A percentile compares a stretch with the other conserved stretches of the same genome.
phyloP scores from a whole-genome alignment of 2,113 vertebrate genomes.

The Hemiprocne comata region DNA sequence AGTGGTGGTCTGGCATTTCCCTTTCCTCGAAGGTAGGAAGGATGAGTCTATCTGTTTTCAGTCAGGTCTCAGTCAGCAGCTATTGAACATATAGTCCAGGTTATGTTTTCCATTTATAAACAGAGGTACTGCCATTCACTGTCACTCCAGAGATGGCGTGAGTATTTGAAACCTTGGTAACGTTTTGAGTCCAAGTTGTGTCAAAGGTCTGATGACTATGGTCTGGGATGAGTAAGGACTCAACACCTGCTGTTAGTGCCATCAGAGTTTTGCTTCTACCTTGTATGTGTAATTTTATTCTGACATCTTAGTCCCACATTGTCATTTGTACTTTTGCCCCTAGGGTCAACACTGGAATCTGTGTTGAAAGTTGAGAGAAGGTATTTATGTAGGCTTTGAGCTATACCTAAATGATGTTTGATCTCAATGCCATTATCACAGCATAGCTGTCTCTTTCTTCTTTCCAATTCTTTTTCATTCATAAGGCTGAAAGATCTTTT shows the following conservation, averaged over 20 bases:
- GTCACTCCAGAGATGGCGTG: neutral
- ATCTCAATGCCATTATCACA: conserved; percentile 18
- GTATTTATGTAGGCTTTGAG: conserved; percentile 52
- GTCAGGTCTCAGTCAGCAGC: neutral
- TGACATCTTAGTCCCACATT: neutral
- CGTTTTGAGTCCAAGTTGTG: neutral
- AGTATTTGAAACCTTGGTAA: neutral
- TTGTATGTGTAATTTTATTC: neutral
- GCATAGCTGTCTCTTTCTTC: conserved; percentile 9
- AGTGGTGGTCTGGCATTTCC: neutral
- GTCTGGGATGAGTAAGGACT: neutral
- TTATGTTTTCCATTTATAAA: neutral
- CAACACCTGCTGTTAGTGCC: neutral
- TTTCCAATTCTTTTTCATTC: conserved; percentile 44
- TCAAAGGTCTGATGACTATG: neutral
- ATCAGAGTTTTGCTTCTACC: neutral
- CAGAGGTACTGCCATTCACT: neutral
- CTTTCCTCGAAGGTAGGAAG: neutral
- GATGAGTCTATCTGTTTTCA: neutral
- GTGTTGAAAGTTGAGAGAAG: neutral
- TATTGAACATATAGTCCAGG: neutral
- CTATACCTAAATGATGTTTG: conserved; percentile 31
- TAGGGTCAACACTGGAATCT: neutral
- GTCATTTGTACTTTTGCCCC: conserved; percentile 11
- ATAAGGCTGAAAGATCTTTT: conserved; percentile 38